Conservation (phyloP, 2,113 vertebrate genomes). For the Panurus biarmicus region DNA sequence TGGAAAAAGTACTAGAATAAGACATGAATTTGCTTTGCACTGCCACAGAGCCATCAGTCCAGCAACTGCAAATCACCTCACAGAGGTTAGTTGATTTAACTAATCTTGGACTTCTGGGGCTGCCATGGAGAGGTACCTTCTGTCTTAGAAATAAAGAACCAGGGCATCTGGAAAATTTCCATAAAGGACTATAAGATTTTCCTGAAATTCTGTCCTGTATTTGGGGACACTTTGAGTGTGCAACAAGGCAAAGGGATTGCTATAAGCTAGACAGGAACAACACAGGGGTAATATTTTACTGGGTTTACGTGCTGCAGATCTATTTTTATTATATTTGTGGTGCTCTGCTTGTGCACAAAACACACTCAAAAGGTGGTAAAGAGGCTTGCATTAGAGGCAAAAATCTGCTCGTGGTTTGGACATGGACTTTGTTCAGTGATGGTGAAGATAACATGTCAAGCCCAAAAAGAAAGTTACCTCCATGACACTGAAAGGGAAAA, state of each 20-base stretch:
- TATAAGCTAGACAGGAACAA: neutral
- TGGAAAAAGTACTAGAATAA: neutral
- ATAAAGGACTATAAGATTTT: neutral
- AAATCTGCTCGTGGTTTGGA: neutral
- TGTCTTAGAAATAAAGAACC: neutral
- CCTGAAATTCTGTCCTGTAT: neutral
- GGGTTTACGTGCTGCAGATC: neutral
- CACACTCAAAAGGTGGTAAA: neutral
- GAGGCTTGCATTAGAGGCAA: neutral
- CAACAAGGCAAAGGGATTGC: neutral
- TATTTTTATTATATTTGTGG: neutral
- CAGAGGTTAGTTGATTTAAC: neutral
- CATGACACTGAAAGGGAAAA: neutral
- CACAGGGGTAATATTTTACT: neutral
- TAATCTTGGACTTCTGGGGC: neutral
- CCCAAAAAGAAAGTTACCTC: neutral
- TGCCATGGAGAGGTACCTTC: neutral
- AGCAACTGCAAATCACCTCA: neutral
- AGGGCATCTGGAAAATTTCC: neutral
- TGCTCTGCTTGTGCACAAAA: neutral
- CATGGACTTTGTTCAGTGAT: neutral
- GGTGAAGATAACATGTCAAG: neutral
- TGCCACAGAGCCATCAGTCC: neutral
- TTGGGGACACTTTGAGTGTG: neutral
- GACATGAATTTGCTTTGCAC: neutral